Percentiles rank a stretch among this genome's conserved stretches.
Conservation (phyloP, 2,797 vertebrate species). For the Lepus townsendii region DNA sequence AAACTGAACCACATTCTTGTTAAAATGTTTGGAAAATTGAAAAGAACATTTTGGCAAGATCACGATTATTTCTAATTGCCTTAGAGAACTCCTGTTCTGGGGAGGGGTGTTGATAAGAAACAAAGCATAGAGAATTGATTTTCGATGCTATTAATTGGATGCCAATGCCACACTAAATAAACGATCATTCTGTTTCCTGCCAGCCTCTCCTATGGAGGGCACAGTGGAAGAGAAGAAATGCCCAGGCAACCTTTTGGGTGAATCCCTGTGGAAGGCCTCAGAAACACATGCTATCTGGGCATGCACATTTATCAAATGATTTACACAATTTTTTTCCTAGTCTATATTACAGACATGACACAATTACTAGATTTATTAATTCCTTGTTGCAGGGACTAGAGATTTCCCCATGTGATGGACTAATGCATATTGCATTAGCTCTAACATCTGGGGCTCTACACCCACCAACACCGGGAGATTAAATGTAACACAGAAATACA, state of each 20-base stretch:
- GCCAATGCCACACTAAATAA: slow-evolving; percentile 86
- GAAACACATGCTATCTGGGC: slow-evolving; percentile 87
- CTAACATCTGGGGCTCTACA: slow-evolving; percentile 84
- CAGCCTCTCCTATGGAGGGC: slow-evolving; percentile 85
- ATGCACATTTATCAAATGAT: slow-evolving; percentile 88
- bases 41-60: slow-evolving; percentile 83
- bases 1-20: slow-evolving; percentile 75
- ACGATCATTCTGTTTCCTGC: slow-evolving; percentile 84
- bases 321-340: slow-evolving; percentile 82
- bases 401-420: slow-evolving; percentile 87
- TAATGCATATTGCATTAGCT: slow-evolving; percentile 80
- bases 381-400: slow-evolving; percentile 84
- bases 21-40: slow-evolving; percentile 83
- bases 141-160: slow-evolving; percentile 87
- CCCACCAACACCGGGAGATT: slow-evolving; percentile 86
- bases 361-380: slow-evolving; percentile 90
- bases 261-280: slow-evolving; percentile 84
- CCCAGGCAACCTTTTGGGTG: slow-evolving; percentile 83
- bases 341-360: slow-evolving; percentile 87
- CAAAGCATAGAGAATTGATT: slow-evolving; percentile 87
- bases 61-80: slow-evolving; percentile 88
- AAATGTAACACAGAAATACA: slow-evolving; percentile 81
- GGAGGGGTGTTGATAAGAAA: slow-evolving; percentile 87
- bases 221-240: slow-evolving; percentile 82
- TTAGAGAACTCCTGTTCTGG: slow-evolving; percentile 86